phyloP scores from a whole-genome alignment of 1,140 invertebrate species.

The Onthophagus taurus region DNA sequence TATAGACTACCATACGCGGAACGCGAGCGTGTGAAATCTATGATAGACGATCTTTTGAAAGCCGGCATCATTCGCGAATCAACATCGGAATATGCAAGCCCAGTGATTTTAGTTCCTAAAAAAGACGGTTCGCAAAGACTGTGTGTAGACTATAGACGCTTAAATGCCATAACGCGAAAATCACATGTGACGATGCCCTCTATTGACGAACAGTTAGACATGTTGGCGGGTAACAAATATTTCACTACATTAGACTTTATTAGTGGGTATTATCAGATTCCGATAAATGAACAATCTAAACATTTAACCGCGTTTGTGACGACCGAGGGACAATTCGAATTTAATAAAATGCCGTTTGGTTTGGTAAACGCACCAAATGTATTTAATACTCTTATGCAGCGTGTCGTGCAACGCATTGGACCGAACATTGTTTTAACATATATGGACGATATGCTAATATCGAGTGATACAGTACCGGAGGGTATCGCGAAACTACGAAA shows the following conservation, averaged over 20 bases:
- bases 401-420: constrained; percentile 18
- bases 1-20: constrained; percentile 3
- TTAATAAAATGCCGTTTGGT: constrained; percentile 28
- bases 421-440: constrained; percentile 23
- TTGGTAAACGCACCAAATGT: constrained; percentile 26
- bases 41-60: constrained; percentile 1
- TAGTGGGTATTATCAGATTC: constrained; percentile 15
- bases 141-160: constrained; percentile 11
- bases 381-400: constrained; percentile 27
- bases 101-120: no score
- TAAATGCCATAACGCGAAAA: constrained; percentile 6
- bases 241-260: constrained; percentile 22
- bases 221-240: constrained; percentile 19
- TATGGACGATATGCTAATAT: constrained; percentile 29
- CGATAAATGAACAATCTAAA: constrained; percentile 4
- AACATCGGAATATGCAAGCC: constrained; percentile 3
- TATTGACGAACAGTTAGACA: constrained; percentile 26
- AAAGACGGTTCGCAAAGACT: no score
- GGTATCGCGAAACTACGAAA: constrained; percentile 26
- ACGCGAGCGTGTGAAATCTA: constrained; percentile 2
- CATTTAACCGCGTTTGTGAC: constrained; percentile 19
- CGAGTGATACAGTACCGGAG: constrained; percentile 25
- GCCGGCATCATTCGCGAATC: constrained; percentile 8
- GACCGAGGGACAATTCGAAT: constrained; percentile 30
- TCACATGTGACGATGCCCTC: constrained; percentile 15